Conservation (phyloP, 2,888 invertebrate species). For the Ecdyonurus torrentis region DNA sequence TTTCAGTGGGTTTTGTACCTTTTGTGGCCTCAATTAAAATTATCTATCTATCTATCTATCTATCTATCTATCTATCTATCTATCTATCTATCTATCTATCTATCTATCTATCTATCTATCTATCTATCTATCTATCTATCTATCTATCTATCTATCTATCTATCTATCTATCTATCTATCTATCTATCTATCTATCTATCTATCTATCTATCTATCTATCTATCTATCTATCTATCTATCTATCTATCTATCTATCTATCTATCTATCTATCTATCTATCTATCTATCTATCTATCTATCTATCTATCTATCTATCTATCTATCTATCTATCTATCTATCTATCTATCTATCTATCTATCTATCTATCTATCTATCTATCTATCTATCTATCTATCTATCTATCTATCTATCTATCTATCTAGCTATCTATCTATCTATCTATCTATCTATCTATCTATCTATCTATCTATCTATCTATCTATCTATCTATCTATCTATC, state of each 20-base stretch:
- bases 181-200: neutral
- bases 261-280: neutral
- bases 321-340: neutral
- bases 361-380: neutral
- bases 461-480: neutral
- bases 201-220: neutral
- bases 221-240: neutral
- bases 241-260: neutral
- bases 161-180: neutral
- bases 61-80: neutral
- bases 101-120: neutral
- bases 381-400: neutral
- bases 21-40: no score
- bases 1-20: no score
- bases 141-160: neutral
- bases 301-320: neutral
- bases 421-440: neutral
- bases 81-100: neutral
- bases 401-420: neutral
- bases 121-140: neutral
- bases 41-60: neutral
- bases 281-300: neutral
- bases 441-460: neutral
- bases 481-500: neutral
- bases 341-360: neutral